A percentile compares a stretch with the other conserved stretches of the same genome.
Conservation (phyloP, 2,113 vertebrate genomes). For the Phylloscopus whistleri region DNA sequence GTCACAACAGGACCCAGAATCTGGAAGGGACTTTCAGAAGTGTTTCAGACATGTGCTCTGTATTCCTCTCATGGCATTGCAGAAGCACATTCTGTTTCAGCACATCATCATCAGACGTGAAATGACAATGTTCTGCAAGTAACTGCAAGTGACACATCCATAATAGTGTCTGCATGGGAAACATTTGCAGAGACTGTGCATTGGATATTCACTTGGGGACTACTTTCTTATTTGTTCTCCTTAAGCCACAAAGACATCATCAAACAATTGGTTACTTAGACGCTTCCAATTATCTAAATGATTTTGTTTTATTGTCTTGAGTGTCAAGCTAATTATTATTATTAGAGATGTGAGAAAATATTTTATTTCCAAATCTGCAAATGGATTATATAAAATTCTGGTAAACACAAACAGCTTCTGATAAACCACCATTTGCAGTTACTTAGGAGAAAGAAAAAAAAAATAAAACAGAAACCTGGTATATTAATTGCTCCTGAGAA, state of each 20-base stretch:
- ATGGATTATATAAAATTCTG: slow-evolving; percentile 35
- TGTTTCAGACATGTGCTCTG: not conserved
- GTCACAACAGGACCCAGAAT: not conserved
- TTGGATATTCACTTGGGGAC: not conserved
- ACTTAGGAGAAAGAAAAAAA: not conserved
- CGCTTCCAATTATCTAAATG: slow-evolving; percentile 31
- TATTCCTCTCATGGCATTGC: not conserved
- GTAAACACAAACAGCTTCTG: slow-evolving; percentile 45
- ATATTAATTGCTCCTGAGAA: not conserved
- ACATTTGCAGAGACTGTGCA: not conserved
- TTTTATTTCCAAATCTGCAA: slow-evolving; percentile 39
- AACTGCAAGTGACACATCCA: not conserved
- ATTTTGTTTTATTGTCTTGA: slow-evolving; percentile 49
- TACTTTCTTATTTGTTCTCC: slow-evolving; percentile 14
- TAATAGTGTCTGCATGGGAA: slow-evolving; percentile 11
- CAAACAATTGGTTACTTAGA: slow-evolving; percentile 39
- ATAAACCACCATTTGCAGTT: slow-evolving; percentile 10
- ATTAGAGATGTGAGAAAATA: slow-evolving; percentile 48
- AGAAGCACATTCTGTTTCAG: not conserved
- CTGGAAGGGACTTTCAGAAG: not conserved
- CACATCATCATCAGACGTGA: not conserved
- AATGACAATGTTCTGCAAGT: not conserved
- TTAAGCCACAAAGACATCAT: slow-evolving; percentile 5
- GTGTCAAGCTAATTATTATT: slow-evolving; percentile 46
- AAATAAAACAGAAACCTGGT: not conserved